These are phyloP conservation scores for Ridgeia piscesae DNA, from an alignment of 1,140 invertebrate genomes.

Conservation along the genomic window DNA sequence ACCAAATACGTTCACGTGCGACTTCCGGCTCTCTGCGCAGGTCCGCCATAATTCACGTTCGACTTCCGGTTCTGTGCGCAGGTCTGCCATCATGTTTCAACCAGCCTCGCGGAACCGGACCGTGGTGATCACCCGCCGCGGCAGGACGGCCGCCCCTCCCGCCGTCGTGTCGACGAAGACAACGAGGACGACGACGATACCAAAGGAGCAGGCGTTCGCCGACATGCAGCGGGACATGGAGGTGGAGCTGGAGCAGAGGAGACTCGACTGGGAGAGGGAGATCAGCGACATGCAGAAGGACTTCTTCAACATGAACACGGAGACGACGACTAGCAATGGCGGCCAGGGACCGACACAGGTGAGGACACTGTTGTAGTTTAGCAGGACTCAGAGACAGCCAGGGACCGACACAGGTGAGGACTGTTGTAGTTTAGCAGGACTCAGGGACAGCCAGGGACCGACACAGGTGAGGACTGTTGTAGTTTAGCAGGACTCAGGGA, in stretches of 20 bases:
- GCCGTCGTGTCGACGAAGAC: background rate
- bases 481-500: too few relatives aligned
- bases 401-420: too few relatives aligned
- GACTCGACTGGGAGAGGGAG: constrained; percentile 16
- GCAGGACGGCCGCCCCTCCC: background rate
- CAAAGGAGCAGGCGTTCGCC: background rate
- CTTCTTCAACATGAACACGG: constrained; percentile 23
- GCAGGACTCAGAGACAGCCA: too few relatives aligned
- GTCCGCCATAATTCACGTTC: background rate
- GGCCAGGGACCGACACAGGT: background rate
- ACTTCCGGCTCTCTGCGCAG: background rate
- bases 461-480: too few relatives aligned
- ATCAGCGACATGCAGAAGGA: constrained; percentile 10
- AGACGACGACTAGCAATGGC: background rate
- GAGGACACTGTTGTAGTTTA: too few relatives aligned
- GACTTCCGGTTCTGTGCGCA: background rate
- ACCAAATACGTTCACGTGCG: background rate
- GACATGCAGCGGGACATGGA: constrained; percentile 18
- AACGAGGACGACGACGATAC: background rate
- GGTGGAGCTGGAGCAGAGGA: constrained; percentile 9
- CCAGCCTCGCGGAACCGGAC: background rate
- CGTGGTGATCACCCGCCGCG: background rate
- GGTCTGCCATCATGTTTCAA: background rate
- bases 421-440: too few relatives aligned
- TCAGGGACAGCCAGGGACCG: too few relatives aligned